These are phyloP conservation scores for Gambusia yucatana DNA, from an alignment of 2,797 vertebrate species.

Conservation along the genomic window DNA sequence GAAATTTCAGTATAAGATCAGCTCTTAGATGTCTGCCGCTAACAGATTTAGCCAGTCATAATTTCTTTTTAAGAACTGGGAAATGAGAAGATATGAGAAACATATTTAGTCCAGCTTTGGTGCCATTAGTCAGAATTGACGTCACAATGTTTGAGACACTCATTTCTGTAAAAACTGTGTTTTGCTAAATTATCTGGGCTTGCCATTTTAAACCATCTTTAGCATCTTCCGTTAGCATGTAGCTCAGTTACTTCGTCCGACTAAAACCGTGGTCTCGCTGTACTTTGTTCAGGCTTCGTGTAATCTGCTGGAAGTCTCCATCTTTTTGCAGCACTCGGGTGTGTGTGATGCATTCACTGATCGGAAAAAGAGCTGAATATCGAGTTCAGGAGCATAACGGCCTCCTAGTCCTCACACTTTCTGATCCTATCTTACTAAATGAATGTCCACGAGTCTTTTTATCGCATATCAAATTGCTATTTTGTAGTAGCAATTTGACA, in stretches of 20 bases:
- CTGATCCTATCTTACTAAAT: not conserved
- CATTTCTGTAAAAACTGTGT: not conserved
- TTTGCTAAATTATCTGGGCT: not conserved
- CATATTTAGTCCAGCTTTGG: not conserved
- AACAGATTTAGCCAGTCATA: not conserved
- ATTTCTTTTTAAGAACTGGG: not conserved
- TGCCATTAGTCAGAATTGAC: not conserved
- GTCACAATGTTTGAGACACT: not conserved
- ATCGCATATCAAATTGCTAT: not conserved
- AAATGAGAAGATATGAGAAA: not conserved
- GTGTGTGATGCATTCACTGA: not conserved
- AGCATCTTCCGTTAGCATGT: not conserved
- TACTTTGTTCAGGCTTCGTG: not conserved
- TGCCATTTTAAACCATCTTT: not conserved
- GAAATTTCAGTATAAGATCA: not conserved
- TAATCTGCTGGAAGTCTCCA: not conserved
- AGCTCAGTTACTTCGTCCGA: not conserved
- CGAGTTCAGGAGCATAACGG: not conserved
- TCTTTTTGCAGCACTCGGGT: not conserved
- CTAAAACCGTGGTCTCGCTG: not conserved
- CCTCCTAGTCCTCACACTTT: not conserved
- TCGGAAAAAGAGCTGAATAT: not conserved
- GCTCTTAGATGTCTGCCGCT: not conserved
- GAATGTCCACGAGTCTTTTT: not conserved
- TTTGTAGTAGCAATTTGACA: not conserved